These are phyloP conservation scores for Cervus canadensis DNA, from an alignment of 2,113 vertebrate genomes.

Conservation along the genomic window DNA sequence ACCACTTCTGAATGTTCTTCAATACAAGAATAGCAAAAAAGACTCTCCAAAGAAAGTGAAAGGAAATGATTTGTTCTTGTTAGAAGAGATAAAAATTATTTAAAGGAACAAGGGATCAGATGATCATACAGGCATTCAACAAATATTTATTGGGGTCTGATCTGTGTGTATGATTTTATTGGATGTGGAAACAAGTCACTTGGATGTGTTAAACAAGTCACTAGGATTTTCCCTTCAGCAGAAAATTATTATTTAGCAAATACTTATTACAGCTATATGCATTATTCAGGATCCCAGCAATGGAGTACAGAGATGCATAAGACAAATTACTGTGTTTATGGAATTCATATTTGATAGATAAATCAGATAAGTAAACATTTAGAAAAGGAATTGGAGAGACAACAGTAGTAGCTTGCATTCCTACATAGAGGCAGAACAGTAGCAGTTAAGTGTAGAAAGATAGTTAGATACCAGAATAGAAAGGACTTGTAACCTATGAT, in stretches of 20 bases:
- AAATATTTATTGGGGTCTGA: background rate
- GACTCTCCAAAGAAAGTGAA: background rate
- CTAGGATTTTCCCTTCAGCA: background rate
- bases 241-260: background rate
- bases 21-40: conserved; percentile 9
- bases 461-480: background rate
- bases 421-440: too few species aligned
- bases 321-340: background rate
- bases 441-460: background rate
- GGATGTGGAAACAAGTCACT: background rate
- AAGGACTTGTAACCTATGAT: background rate
- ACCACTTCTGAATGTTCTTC: conserved; percentile 10
- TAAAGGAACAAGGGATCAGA: background rate
- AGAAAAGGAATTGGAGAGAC: background rate
- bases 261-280: background rate
- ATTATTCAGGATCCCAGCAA: background rate
- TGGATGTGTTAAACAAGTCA: background rate
- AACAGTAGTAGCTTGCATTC: fast-evolving
- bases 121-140: background rate
- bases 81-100: background rate
- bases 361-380: background rate
- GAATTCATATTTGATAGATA: background rate
- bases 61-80: background rate
- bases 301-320: background rate
- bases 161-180: background rate